Evolutionary conservation across 2,888 invertebrate genomes (phyloP).

Genomic region (Ectemnius continuus): DNA sequence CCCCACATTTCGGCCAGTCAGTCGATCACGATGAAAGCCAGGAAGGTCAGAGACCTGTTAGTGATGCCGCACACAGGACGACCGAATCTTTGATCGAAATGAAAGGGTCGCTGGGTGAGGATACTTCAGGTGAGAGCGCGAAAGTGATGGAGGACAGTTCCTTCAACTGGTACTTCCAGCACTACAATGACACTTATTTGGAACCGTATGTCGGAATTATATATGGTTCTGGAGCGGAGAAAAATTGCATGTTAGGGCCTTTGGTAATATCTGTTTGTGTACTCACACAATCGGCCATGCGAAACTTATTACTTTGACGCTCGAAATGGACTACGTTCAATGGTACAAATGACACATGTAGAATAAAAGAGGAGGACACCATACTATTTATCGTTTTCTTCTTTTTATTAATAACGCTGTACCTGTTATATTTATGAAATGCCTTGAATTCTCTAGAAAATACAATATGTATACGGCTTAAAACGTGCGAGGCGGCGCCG

Average conservation of each 20-base stretch:
- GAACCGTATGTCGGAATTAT: conserved; percentile 78
- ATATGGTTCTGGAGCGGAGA: conserved; percentile 51
- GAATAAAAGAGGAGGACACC: too few species aligned
- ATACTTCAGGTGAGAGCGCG: conserved; percentile 71
- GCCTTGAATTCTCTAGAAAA: conserved; percentile 58
- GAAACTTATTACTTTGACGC: too few species aligned
- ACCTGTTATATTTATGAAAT: conserved; percentile 31
- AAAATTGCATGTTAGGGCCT: conserved; percentile 29
- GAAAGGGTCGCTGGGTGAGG: conserved; percentile 4
- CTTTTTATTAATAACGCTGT: conserved; percentile 57
- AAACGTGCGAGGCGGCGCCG: not conserved
- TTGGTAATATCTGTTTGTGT: conserved; percentile 21
- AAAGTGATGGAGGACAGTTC: conserved; percentile 80
- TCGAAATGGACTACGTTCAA: not conserved
- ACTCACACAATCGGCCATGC: too few species aligned
- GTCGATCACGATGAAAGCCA: conserved; percentile 38
- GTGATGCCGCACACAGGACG: conserved; percentile 43
- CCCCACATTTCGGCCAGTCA: conserved; percentile 71
- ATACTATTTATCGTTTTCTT: conserved; percentile 32
- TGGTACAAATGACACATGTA: not conserved
- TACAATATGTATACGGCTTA: conserved; percentile 41
- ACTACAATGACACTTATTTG: conserved; percentile 85
- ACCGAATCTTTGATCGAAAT: conserved; percentile 78
- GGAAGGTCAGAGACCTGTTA: conserved; percentile 46
- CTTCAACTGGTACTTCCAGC: conserved; percentile 92